Percentiles rank a stretch among this genome's conserved stretches.
These are phyloP conservation scores for Anoncus sp. DNA, from an alignment of 2,888 invertebrate genomes.

Conservation along the genomic window DNA sequence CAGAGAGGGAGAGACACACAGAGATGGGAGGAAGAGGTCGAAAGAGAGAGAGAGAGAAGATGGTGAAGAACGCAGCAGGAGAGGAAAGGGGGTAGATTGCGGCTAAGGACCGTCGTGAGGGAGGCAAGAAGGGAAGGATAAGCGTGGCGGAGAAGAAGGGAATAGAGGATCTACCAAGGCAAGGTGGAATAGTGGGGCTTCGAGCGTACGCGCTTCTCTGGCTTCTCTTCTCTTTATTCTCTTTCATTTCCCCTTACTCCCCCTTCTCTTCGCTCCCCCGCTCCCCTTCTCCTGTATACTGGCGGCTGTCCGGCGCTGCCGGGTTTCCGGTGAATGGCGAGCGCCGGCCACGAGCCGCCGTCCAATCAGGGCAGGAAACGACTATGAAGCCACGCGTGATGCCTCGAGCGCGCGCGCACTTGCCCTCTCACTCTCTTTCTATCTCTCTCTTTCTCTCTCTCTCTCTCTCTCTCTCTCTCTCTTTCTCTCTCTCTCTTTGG, in stretches of 20 bases:
- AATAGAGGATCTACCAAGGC: slow-evolving; percentile 38
- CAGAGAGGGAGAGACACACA: slow-evolving; percentile 20
- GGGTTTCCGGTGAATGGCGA: slow-evolving; percentile 79
- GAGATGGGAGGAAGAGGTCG: no score
- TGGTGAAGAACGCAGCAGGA: neutral
- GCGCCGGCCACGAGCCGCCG: slow-evolving; percentile 83
- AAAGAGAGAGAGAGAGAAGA: slow-evolving; percentile 17
- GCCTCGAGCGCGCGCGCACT: slow-evolving; percentile 57
- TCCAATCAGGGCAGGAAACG: slow-evolving; percentile 82
- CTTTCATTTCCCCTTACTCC: neutral
- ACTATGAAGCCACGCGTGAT: slow-evolving; percentile 81
- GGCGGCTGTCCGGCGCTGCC: slow-evolving; percentile 68
- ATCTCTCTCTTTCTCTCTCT: neutral
- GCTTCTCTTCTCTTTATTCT: neutral
- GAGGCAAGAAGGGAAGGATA: slow-evolving; percentile 42
- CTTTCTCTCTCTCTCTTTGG: slow-evolving; percentile 31
- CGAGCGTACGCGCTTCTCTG: slow-evolving; percentile 52
- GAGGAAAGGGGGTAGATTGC: slow-evolving; percentile 30
- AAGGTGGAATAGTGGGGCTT: slow-evolving; percentile 44
- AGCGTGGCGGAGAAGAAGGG: slow-evolving; percentile 49
- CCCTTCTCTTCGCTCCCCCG: slow-evolving; percentile 4
- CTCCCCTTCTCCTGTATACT: slow-evolving; percentile 38
- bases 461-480: slow-evolving; percentile 30
- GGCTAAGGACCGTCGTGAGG: slow-evolving; percentile 30
- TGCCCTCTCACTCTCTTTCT: slow-evolving; percentile 24